These are phyloP conservation scores for Anguilla japonica DNA, from an alignment of 2,113 vertebrate genomes.

Conservation along the genomic window DNA sequence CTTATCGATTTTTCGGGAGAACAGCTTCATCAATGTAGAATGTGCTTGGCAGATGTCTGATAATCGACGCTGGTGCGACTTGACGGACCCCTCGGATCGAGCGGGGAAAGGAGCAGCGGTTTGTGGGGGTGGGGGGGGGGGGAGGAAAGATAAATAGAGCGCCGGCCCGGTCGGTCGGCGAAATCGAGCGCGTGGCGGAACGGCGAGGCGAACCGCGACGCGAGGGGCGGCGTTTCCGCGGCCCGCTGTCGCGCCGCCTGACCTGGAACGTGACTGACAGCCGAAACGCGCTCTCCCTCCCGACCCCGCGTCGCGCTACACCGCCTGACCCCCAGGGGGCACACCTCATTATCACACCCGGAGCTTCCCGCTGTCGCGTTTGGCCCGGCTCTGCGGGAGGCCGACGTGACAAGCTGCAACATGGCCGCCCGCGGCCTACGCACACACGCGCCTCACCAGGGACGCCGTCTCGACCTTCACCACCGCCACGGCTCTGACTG, in stretches of 20 bases:
- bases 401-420: background rate
- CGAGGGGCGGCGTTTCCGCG: background rate
- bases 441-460: background rate
- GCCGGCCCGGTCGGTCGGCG: conserved; percentile 29
- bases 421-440: background rate
- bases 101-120: conserved; percentile 49
- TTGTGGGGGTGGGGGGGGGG: conserved; percentile 15
- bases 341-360: background rate
- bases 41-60: conserved; percentile 41
- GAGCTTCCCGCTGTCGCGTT: background rate
- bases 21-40: conserved; percentile 44
- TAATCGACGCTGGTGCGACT: conserved; percentile 51
- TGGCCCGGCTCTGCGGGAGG: background rate
- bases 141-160: conserved; percentile 55
- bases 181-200: background rate
- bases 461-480: conserved; percentile 31
- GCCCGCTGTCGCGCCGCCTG: no score
- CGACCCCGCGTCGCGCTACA: no score
- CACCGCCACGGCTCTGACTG: conserved; percentile 4
- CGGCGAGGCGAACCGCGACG: background rate
- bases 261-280: no score
- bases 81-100: conserved; percentile 54
- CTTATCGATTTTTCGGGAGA: conserved; percentile 40
- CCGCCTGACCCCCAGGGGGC: background rate
- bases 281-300: no score